Evolutionary conservation across 2,888 invertebrate species (phyloP).

Genomic region (Caenorhabditis sp.): DNA sequence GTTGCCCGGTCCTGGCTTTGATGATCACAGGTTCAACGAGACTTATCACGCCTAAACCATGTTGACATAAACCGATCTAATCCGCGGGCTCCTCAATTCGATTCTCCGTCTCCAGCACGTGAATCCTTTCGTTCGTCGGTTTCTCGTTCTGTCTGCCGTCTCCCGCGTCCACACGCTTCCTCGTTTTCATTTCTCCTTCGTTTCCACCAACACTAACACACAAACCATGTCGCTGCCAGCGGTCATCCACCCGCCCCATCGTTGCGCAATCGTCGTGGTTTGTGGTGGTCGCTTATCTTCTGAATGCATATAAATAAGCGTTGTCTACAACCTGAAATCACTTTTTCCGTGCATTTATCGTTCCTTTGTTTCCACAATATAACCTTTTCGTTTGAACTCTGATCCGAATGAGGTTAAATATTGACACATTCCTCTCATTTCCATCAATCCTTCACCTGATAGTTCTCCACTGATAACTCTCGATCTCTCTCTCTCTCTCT

Average conservation of each 20-base stretch:
- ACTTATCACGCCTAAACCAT: no score
- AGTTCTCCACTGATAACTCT: neutral
- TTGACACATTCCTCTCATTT: slow-evolving; percentile 21
- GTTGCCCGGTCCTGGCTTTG: no score
- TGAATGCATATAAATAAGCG: neutral
- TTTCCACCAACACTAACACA: slow-evolving; percentile 14
- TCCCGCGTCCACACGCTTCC: slow-evolving; percentile 8
- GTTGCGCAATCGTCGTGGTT: slow-evolving; percentile 19
- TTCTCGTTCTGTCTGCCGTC: slow-evolving; percentile 2
- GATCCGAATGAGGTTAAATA: slow-evolving; percentile 19
- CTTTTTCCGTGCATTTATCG: no score
- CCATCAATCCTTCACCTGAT: slow-evolving; percentile 18
- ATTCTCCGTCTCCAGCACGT: slow-evolving; percentile 23
- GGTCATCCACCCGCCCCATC: slow-evolving; percentile 2
- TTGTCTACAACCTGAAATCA: no score
- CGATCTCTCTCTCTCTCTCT: neutral
- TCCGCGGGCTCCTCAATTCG: neutral
- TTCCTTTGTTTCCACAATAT: no score
- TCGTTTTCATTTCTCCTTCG: slow-evolving; percentile 1
- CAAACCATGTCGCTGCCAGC: slow-evolving; percentile 5
- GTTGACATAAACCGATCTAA: no score
- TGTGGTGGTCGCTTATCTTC: neutral
- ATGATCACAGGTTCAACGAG: no score
- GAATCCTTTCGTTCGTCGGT: slow-evolving; percentile 1
- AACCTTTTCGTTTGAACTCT: slow-evolving; percentile 24